A percentile compares a stretch with the other conserved stretches of the same genome.
phyloP scores from a whole-genome alignment of 2,797 vertebrate genomes.

The Acipenser oxyrinchus region DNA sequence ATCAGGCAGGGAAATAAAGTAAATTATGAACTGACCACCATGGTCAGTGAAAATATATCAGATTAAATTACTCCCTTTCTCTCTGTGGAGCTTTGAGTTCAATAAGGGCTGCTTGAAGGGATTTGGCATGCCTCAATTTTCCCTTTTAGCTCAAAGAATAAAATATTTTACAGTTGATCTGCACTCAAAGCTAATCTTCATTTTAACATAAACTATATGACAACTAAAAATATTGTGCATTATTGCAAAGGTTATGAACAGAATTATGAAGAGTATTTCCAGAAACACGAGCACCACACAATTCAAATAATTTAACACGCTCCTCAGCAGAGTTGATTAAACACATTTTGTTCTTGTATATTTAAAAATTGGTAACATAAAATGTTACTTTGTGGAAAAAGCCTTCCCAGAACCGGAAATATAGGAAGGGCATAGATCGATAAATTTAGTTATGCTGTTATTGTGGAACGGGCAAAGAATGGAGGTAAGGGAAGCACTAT shows the following conservation, averaged over 20 bases:
- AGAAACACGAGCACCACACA: too few relatives aligned
- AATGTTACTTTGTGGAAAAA: too few relatives aligned
- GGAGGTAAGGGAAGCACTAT: neutral
- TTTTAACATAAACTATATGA: neutral
- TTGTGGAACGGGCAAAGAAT: neutral
- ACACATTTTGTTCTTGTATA: too few relatives aligned
- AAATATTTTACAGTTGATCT: constrained; percentile 15
- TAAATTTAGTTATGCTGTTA: neutral
- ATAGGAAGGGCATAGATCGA: too few relatives aligned
- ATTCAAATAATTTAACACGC: too few relatives aligned
- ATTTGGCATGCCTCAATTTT: constrained; percentile 22
- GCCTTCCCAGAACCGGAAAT: too few relatives aligned
- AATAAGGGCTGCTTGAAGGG: constrained; percentile 23
- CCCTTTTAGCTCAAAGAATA: constrained; percentile 17
- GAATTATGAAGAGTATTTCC: too few relatives aligned
- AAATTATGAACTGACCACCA: constrained; percentile 7
- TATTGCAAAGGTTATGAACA: too few relatives aligned
- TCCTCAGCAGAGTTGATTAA: too few relatives aligned
- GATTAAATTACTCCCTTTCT: constrained; percentile 23
- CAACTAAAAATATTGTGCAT: too few relatives aligned
- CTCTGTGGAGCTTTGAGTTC: constrained; percentile 16
- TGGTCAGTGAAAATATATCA: constrained; percentile 17
- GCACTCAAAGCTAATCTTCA: constrained; percentile 10
- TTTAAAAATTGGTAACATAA: too few relatives aligned
- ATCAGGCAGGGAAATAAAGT: constrained; percentile 11